Percentiles rank a stretch among this genome's conserved stretches.
Evolutionary conservation across 1,140 invertebrate genomes (phyloP).

Genomic region (Lerema accius): DNA sequence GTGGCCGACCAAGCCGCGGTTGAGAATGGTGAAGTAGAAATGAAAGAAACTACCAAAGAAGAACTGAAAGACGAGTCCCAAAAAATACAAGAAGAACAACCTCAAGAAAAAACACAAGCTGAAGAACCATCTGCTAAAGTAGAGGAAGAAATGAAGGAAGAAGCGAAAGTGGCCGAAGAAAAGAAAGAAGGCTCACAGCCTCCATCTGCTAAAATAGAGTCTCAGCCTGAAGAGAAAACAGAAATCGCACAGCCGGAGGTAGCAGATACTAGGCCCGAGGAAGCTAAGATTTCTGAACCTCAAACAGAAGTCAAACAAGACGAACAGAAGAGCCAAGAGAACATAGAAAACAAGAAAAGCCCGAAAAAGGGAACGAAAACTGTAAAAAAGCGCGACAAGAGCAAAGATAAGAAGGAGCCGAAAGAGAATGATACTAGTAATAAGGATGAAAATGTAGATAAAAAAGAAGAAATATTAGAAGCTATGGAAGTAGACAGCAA

Average conservation of each 20-base stretch:
- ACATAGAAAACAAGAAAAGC: conserved; percentile 50
- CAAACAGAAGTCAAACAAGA: conserved; percentile 36
- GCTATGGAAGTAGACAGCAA: conserved; percentile 72
- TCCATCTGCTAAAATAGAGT: conserved; percentile 1
- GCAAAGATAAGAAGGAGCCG: conserved; percentile 71
- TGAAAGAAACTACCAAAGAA: conserved; percentile 65
- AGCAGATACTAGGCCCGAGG: conserved; percentile 52
- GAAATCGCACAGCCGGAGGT: conserved; percentile 38
- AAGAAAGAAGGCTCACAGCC: conserved; percentile 26
- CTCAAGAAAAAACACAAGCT: conserved; percentile 29
- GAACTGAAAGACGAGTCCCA: conserved; percentile 42
- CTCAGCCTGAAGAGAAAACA: conserved; percentile 24
- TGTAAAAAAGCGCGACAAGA: conserved; percentile 75
- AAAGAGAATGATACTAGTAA: conserved; percentile 59
- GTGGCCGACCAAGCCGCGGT: conserved; percentile 40
- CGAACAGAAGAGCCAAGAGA: conserved; percentile 47
- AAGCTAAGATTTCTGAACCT: conserved; percentile 37
- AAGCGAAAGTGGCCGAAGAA: conserved; percentile 34
- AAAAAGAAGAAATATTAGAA: conserved; percentile 54
- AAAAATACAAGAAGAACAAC: conserved; percentile 29
- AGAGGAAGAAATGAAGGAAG: conserved; percentile 35
- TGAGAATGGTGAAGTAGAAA: conserved; percentile 73
- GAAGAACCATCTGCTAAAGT: conserved; percentile 25
- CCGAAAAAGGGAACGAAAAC: conserved; percentile 62
- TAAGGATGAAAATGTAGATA: conserved; percentile 53